A percentile compares a stretch with the other conserved stretches of the same genome.
Evolutionary conservation across 2,888 invertebrate species (phyloP).

Genomic region (Scaptomyza reducta): DNA sequence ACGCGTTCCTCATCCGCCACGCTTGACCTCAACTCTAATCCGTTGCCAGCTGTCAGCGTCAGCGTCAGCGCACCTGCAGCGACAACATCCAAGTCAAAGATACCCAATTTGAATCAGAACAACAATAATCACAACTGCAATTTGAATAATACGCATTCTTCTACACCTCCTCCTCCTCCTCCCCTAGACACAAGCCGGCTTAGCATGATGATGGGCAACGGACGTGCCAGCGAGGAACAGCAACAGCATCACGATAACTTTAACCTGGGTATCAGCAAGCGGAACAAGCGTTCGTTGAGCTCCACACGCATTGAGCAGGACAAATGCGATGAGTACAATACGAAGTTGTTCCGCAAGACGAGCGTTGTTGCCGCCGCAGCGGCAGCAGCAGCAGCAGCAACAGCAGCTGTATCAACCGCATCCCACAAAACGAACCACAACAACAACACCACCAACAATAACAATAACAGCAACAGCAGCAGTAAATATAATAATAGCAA

Average conservation of each 20-base stretch:
- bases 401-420: constrained; percentile 28
- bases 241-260: constrained; percentile 38
- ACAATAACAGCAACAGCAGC: constrained; percentile 25
- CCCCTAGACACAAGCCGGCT: constrained; percentile 81
- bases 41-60: constrained; percentile 48
- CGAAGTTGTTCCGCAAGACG: constrained; percentile 83
- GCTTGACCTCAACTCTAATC: constrained; percentile 81
- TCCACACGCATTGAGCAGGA: constrained; percentile 84
- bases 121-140: constrained; percentile 51
- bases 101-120: constrained; percentile 50
- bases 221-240: constrained; percentile 39
- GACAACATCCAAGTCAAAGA: constrained; percentile 50
- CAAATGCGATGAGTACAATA: constrained; percentile 84
- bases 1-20: constrained; percentile 78
- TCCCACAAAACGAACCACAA: constrained; percentile 16
- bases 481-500: constrained; percentile 36
- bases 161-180: constrained; percentile 53
- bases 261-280: constrained; percentile 72
- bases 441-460: constrained; percentile 42
- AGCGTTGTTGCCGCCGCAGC: constrained; percentile 54
- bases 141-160: constrained; percentile 64
- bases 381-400: constrained; percentile 34
- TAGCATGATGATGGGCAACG: constrained; percentile 50
- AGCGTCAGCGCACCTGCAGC: constrained; percentile 24
- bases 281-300: constrained; percentile 84